Percentiles rank a stretch among this genome's conserved stretches.
These are phyloP conservation scores for Cetonia aurata DNA, from an alignment of 2,888 invertebrate species.

Conservation along the genomic window DNA sequence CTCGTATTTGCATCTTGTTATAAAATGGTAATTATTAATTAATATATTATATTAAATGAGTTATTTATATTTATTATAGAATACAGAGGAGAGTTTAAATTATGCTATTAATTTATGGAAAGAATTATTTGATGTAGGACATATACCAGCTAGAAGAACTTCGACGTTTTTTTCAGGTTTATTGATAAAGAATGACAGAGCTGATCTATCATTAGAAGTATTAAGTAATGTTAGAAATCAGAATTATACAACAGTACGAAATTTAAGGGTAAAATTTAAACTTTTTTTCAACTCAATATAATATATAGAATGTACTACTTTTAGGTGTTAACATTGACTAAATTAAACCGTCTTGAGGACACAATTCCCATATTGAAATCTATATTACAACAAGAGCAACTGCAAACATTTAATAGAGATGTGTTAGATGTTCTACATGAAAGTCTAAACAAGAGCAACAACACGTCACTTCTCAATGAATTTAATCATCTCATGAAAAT, in stretches of 20 bases:
- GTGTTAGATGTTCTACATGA: constrained; percentile 65
- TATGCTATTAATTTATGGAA: constrained; percentile 75
- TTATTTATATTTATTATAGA: constrained; percentile 68
- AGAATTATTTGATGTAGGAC: constrained; percentile 71
- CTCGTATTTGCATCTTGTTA: constrained; percentile 79
- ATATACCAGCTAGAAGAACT: constrained; percentile 73
- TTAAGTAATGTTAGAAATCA: constrained; percentile 69
- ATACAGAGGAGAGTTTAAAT: constrained; percentile 75
- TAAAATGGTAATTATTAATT: constrained; percentile 74
- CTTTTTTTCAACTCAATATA: no score
- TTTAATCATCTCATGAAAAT: constrained; percentile 28
- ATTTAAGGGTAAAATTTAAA: constrained; percentile 72
- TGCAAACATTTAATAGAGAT: constrained; percentile 75
- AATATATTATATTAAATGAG: neutral
- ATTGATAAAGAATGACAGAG: constrained; percentile 77
- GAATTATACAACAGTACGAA: constrained; percentile 77
- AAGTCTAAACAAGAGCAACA: constrained; percentile 1
- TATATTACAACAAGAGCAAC: constrained; percentile 72
- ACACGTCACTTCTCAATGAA: constrained; percentile 9
- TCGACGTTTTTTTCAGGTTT: constrained; percentile 75
- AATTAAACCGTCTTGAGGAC: constrained; percentile 75
- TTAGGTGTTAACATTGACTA: constrained; percentile 71
- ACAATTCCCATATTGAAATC: constrained; percentile 71
- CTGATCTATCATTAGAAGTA: constrained; percentile 78
- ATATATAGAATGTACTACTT: constrained; percentile 15